phyloP scores from a whole-genome alignment of 2,797 vertebrate species.

The Gambelia wislizenii region DNA sequence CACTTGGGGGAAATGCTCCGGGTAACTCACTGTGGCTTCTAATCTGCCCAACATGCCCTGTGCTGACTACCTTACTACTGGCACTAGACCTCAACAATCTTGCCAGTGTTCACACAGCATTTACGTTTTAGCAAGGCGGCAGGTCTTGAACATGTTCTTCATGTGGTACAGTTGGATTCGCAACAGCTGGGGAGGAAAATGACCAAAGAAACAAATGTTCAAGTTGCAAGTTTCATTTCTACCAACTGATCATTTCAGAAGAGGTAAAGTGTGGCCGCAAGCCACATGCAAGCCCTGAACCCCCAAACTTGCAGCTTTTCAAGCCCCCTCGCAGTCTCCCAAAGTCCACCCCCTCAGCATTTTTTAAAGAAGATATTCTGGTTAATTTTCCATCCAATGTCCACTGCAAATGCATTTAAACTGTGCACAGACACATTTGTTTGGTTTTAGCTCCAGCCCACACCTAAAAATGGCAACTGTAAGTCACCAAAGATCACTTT shows the following conservation, averaged over 20 bases:
- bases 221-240: background rate
- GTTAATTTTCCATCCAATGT: no score
- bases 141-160: slow-evolving; percentile 97
- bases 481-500: background rate
- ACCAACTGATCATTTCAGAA: background rate
- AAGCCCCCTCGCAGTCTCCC: no score
- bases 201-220: background rate
- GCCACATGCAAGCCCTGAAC: no score
- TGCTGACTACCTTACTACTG: background rate
- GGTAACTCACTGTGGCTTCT: background rate
- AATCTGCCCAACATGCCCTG: no score
- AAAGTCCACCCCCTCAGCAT: no score
- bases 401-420: no score
- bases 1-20: background rate
- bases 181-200: slow-evolving; percentile 84
- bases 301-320: no score
- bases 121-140: slow-evolving; percentile 93
- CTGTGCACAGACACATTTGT: no score
- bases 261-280: no score
- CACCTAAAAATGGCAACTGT: background rate
- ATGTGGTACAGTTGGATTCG: slow-evolving; percentile 93
- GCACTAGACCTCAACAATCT: background rate
- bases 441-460: no score
- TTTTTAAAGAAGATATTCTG: no score
- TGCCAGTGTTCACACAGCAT: slow-evolving; percentile 46